Base-by-base conservation (phyloP, 2,888 invertebrate genomes). In the Daptonema setosum region DNA sequence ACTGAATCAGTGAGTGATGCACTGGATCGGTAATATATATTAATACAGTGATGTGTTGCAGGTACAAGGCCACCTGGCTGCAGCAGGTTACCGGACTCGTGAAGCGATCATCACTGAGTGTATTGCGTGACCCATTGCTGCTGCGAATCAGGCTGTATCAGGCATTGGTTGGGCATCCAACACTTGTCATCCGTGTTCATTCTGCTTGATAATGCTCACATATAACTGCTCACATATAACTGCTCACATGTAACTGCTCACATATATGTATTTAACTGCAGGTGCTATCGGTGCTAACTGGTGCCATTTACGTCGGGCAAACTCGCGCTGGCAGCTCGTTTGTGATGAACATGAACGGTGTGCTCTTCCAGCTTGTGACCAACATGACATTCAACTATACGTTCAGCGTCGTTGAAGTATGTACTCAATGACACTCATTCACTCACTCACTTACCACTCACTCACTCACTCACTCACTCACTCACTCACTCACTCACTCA, bases 301-400 rank as follows among this genome's bases (percentile, higher is more conserved):
- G 88, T 1, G 72, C 84, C 52, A 82, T 90, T 61, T 91, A 85
- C 73, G 8, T 50, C 20, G 28, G 28, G 5, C 28, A 25, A 22
- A 25, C 50, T 3, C 3, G 3, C 50, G 8, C 3, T 28, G 50
- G 50, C 25, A 8, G 2, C 11, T 5, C 50, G 26, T 50, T 14
- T 28, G 85, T 90, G 0, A 85, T 86, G 83, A 91, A 90, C 71
- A 85, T 91, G 63, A 90, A 87, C 70, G 90, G 90, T 45, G 84
- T 83, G 28, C 77, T 90, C 57, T 90, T 87, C 70, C 80, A 88
- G 68, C 83, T 87, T 70, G 77, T 88, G 53, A 85, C 85, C n/a
- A 87, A 86, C 69, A 85, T 87, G 83, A 88, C 88, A 3, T 88
- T 91, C 72, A 84, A 86, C 68, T 90, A 87, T 72, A 81, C 87